phyloP scores from a whole-genome alignment of 2,797 vertebrate species.

The Semaprochilodus insignis region DNA sequence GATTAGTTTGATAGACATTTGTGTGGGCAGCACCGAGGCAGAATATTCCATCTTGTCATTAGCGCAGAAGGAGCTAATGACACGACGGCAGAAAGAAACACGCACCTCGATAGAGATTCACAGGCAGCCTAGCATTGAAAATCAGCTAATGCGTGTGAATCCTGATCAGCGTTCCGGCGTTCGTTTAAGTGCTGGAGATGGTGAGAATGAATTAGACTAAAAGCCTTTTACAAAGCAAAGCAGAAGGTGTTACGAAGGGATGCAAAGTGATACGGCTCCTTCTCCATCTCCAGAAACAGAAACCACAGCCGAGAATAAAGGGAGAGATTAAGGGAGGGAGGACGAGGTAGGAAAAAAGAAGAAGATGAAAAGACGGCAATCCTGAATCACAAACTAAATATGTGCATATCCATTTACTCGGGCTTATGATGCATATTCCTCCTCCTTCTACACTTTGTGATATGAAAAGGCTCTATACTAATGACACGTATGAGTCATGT shows the following conservation, averaged over 20 bases:
- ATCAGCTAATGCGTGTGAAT: slow-evolving; percentile 66
- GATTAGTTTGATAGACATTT: slow-evolving; percentile 16
- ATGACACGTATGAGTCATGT: slow-evolving; percentile 40
- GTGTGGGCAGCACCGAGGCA: slow-evolving; percentile 20
- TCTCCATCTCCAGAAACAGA: slow-evolving; percentile 52
- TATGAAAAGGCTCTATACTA: slow-evolving; percentile 35
- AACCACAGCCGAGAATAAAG: neutral
- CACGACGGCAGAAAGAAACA: slow-evolving; percentile 17
- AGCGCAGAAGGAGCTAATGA: slow-evolving; percentile 26
- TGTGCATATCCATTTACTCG: slow-evolving; percentile 24
- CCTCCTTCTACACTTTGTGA: neutral
- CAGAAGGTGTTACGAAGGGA: slow-evolving; percentile 64
- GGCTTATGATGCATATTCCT: neutral
- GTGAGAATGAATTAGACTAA: slow-evolving; percentile 70
- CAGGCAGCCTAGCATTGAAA: slow-evolving; percentile 13
- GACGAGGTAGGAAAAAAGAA: neutral
- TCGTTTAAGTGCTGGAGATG: slow-evolving; percentile 70
- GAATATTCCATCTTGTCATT: neutral
- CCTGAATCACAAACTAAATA: slow-evolving; percentile 18
- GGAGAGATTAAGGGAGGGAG: neutral
- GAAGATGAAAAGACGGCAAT: neutral
- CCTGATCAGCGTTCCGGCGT: slow-evolving; percentile 71
- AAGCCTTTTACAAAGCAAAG: slow-evolving; percentile 21
- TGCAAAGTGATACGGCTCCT: slow-evolving; percentile 57
- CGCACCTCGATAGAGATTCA: neutral